Evolutionary conservation across 2,797 vertebrate genomes (phyloP), one percentile per base, ranked within the genome.

Genomic region (Mus caroli): DNA sequence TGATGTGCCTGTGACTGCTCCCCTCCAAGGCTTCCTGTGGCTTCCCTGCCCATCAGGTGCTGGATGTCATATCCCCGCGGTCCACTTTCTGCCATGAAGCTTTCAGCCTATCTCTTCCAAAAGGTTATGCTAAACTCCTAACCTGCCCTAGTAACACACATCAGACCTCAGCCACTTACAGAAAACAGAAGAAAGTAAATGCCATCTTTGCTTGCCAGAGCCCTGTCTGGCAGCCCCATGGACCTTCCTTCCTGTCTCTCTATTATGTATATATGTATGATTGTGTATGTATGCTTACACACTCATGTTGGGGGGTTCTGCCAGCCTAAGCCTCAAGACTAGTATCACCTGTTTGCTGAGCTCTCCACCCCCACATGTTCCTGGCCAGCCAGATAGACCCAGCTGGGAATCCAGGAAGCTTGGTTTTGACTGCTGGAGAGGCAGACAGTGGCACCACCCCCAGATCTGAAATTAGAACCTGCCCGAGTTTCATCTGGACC

Each of bases 11-110:
- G 52, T 28, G n/a, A 28, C 24, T 0, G 0, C 5, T 15, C 15
- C 43, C 34, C 9, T 5, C 31, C 3, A 4, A 37, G 5, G 14
- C 84, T 17, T 1, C 3, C 0, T 0, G 43, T 1, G 56, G 31
- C 28, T 26, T 8, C 10, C 11, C 24, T 1, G 3, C 14, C 73
- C 3, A 3, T 6, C 0, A 71, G 28, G 69, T 3, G 1, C 79
- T 1, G 6, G 31, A 5, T 1, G 40, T 12, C 4, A 1, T 62
- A n/a, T 8, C 40, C 56, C 64, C 0, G 12, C 0, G 12, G 43
- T 4, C 12, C 2, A 8, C 26, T 52, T 40, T 62, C 79, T 3
- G 0, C 3, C 0, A 1, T 24, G 7, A 64, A 34, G 52, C 28
- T 60, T 50, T 89, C 7, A 1, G 4, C 19, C 40, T 31, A 8